Evolutionary conservation across 2,113 vertebrate species (phyloP).

Genomic region (Eptesicus fuscus): DNA sequence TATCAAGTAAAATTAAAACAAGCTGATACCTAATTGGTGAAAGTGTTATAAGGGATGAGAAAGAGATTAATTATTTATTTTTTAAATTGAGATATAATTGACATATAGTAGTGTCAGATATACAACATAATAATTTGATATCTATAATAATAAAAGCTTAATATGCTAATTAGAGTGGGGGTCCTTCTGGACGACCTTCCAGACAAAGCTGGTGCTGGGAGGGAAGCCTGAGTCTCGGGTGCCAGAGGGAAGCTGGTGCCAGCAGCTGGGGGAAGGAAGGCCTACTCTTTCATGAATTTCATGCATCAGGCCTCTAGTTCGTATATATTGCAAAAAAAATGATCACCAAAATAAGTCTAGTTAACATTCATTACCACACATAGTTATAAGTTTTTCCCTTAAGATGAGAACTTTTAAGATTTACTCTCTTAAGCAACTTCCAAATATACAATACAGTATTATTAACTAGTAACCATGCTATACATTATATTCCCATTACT

Average conservation of each 20-base stretch:
- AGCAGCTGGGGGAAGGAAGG: too few species aligned
- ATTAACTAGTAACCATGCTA: neutral
- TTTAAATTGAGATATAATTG: neutral
- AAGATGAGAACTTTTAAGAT: neutral
- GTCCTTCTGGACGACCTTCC: too few species aligned
- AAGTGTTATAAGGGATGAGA: neutral
- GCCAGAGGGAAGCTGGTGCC: too few species aligned
- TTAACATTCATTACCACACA: neutral
- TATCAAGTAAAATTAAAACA: neutral
- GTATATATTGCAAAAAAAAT: neutral
- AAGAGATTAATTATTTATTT: neutral
- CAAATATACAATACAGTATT: neutral
- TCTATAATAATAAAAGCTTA: neutral
- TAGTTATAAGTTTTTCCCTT: neutral
- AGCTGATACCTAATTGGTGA: neutral
- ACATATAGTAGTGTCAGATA: neutral
- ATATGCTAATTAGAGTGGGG: too few species aligned
- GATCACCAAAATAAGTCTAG: neutral
- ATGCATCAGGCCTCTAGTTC: too few species aligned
- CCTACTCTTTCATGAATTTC: too few species aligned
- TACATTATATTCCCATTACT: neutral
- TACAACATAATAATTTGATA: neutral
- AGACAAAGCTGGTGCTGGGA: too few species aligned
- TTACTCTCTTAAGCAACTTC: neutral
- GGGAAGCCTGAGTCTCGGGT: too few species aligned